Conservation (phyloP, 2,113 vertebrate species). For the Scalopus aquaticus region DNA sequence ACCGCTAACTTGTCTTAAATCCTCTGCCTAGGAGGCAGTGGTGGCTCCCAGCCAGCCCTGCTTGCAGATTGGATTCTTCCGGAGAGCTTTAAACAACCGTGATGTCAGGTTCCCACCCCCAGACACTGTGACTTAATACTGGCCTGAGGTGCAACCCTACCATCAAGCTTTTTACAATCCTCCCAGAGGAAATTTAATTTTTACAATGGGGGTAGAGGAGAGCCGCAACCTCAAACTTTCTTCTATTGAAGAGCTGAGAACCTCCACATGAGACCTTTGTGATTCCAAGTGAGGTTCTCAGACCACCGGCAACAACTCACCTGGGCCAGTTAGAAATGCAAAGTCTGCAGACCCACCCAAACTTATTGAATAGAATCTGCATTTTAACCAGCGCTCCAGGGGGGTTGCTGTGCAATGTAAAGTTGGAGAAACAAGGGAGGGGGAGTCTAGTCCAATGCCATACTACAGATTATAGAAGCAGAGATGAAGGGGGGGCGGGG, state of each 20-base stretch:
- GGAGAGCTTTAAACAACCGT: not conserved
- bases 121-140: not conserved
- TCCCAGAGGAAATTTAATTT: not conserved
- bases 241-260: not conserved
- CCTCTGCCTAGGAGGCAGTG: not conserved
- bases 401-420: not conserved
- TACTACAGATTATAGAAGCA: not conserved
- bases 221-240: not conserved
- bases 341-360: not conserved
- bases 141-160: not conserved
- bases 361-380: not conserved
- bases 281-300: not conserved
- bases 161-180: not conserved
- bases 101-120: not conserved
- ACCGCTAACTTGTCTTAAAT: not conserved
- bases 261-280: not conserved
- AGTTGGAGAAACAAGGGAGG: not conserved
- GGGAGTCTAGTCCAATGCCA: not conserved
- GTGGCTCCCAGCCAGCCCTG: not conserved
- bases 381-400: not conserved
- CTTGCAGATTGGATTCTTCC: not conserved
- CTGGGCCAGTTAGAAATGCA: not conserved
- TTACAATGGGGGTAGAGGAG: not conserved
- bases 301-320: not conserved
- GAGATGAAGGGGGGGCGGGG: no score